Evolutionary conservation across 2,888 invertebrate genomes (phyloP), one percentile per base, ranked within the genome.

Genomic region (Trypoxylon attenuatum): DNA sequence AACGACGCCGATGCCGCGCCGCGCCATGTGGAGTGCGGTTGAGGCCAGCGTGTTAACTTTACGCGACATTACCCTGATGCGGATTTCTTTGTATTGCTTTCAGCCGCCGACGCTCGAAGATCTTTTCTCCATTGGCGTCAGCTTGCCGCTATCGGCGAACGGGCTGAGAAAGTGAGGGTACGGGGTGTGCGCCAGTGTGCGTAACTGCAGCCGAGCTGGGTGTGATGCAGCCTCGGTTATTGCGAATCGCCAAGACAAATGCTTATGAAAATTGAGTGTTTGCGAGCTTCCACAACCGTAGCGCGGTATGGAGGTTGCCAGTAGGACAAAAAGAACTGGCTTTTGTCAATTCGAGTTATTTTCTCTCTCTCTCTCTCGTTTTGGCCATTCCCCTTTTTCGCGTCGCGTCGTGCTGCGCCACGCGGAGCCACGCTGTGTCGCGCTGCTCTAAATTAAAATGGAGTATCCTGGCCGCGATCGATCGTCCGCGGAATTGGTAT

Each of bases 41-140:
- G n/a, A n/a, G n/a, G n/a, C n/a, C n/a, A n/a, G n/a, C n/a, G 60
- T 46, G 65, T 58, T 58, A 59, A 70, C 73, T 83, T 83, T 61
- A 79, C 81, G 77, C 79, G 76, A 81, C 81, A 82, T 83, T 83
- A 81, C 77, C 77, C 76, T 73, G 77, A 79, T 79, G 73, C 64
- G 75, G 54, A 65, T 70, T 71, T 81, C 76, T 73, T 73, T 75
- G 70, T 73, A 69, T 70, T 62, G 62, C 63, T 64, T 39, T 27
- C 29, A 22, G 49, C 21, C 29, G n/a, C 42, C 51, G 13, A 49
- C 43, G 45, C 22, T 18, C n/a, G 16, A 54, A 39, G 43, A 64
- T 51, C 45, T 45, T 38, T 62, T 62, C 54, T 39, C 46, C 54
- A 64, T 60, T 46, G 56, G 47, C 60, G 63, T 45, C 59, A 54